Evolutionary conservation across 2,888 invertebrate genomes (phyloP).

Genomic region (Caenorhabditis becei): DNA sequence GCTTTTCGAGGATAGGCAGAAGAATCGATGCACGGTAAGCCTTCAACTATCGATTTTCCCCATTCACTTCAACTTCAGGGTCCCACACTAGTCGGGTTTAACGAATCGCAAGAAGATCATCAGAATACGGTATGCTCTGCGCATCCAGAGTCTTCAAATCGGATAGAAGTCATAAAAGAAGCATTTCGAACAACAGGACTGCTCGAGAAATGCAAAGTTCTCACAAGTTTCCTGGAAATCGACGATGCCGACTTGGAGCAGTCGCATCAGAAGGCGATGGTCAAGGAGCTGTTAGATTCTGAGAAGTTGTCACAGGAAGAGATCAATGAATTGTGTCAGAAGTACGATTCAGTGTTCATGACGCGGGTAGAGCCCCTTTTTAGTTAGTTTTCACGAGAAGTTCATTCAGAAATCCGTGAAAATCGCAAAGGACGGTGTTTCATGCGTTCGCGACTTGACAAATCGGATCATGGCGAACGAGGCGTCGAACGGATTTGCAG

Average conservation of each 20-base stretch:
- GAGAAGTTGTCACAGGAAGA: slow-evolving; percentile 50
- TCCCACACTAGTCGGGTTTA: slow-evolving; percentile 65
- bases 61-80: slow-evolving; percentile 27
- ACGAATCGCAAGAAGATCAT: slow-evolving; percentile 55
- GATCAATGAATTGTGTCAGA: slow-evolving; percentile 51
- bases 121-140: slow-evolving; percentile 49
- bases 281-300: slow-evolving; percentile 12
- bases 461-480: slow-evolving; percentile 59
- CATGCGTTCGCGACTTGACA: slow-evolving; percentile 63
- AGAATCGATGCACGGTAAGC: slow-evolving; percentile 16
- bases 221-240: slow-evolving; percentile 38
- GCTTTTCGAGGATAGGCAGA: slow-evolving; percentile 33
- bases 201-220: slow-evolving; percentile 58
- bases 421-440: slow-evolving; percentile 62
- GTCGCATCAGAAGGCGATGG: slow-evolving; percentile 54
- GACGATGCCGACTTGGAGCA: slow-evolving; percentile 62
- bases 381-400: too few relatives aligned
- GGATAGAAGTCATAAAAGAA: slow-evolving; percentile 60
- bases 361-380: slow-evolving; percentile 60
- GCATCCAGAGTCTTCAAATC: slow-evolving; percentile 66
- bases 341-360: slow-evolving; percentile 68
- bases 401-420: slow-evolving; percentile 45
- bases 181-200: slow-evolving; percentile 52
- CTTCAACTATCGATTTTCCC: background rate
- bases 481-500: slow-evolving; percentile 69